Percentiles rank a stretch among this genome's conserved stretches.
phyloP scores from a whole-genome alignment of 2,888 invertebrate genomes.

The Pyrrhia umbra region DNA sequence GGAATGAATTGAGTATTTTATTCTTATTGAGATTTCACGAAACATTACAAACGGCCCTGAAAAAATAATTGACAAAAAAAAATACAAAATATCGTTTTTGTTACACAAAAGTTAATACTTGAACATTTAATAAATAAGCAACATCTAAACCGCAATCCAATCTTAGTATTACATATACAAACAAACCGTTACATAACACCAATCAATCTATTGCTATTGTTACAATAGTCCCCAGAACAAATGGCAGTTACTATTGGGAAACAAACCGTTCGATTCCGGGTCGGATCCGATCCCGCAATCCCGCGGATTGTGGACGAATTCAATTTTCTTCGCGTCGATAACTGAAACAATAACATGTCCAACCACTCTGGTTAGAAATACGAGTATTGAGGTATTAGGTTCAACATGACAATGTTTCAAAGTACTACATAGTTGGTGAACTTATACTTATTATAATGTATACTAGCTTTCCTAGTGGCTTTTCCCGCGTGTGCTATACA shows the following conservation, averaged over 20 bases:
- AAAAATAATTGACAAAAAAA: no score
- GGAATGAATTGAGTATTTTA: background rate
- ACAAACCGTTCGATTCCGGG: slow-evolving; percentile 79
- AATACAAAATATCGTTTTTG: no score
- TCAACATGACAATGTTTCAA: slow-evolving; percentile 32
- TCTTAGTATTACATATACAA: slow-evolving; percentile 44
- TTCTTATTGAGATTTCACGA: no score
- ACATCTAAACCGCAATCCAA: slow-evolving; percentile 33
- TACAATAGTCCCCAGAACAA: slow-evolving; percentile 67
- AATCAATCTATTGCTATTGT: slow-evolving; percentile 62
- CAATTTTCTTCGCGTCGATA: slow-evolving; percentile 86
- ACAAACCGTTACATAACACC: slow-evolving; percentile 52
- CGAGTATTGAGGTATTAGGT: slow-evolving; percentile 39
- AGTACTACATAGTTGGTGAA: slow-evolving; percentile 10
- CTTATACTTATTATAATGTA: no score
- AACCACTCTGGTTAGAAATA: slow-evolving; percentile 45
- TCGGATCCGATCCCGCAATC: slow-evolving; percentile 77
- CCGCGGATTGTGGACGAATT: slow-evolving; percentile 86
- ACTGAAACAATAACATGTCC: slow-evolving; percentile 78
- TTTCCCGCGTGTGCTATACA: no score
- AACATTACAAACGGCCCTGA: no score
- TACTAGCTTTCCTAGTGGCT: no score
- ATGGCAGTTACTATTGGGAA: slow-evolving; percentile 74
- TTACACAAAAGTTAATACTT: no score
- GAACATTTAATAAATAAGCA: slow-evolving; percentile 17